phyloP scores from a whole-genome alignment of 1,140 invertebrate genomes.

The Sycophila sp. region DNA sequence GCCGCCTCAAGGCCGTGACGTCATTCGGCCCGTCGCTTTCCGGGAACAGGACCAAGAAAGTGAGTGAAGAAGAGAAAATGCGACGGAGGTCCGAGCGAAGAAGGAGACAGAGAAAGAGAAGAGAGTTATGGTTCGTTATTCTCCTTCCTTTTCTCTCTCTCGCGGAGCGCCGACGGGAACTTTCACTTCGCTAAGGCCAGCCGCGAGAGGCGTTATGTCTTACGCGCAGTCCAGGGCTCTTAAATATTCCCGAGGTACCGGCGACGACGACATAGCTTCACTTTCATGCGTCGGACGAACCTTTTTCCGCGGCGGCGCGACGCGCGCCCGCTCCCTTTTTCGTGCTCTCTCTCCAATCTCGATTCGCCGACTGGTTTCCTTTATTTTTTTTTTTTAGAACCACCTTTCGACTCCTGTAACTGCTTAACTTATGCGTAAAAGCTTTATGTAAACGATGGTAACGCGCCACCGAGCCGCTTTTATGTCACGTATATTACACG shows the following conservation, averaged over 20 bases:
- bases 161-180: slow-evolving; percentile 37
- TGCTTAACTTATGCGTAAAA: not conserved
- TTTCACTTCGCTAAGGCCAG: slow-evolving; percentile 54
- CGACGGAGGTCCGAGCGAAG: not conserved
- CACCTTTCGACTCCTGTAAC: not conserved
- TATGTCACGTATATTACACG: not conserved
- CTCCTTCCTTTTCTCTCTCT: not conserved
- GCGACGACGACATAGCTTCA: slow-evolving; percentile 45
- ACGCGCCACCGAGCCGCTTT: not conserved
- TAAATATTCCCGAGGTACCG: slow-evolving; percentile 48
- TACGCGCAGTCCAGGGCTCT: slow-evolving; percentile 39
- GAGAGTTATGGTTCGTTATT: slow-evolving; percentile 13
- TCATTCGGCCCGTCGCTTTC: not conserved
- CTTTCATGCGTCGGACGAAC: slow-evolving; percentile 45
- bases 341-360: not conserved
- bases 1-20: not conserved
- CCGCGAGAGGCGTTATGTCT: not conserved
- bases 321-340: too few relatives aligned
- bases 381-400: not conserved
- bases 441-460: not conserved
- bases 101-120: not conserved
- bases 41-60: not conserved
- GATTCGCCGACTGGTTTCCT: not conserved
- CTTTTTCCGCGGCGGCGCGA: too few relatives aligned
- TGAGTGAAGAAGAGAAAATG: not conserved